Conservation (phyloP, 2,113 vertebrate species). For the Pao palembangensis region DNA sequence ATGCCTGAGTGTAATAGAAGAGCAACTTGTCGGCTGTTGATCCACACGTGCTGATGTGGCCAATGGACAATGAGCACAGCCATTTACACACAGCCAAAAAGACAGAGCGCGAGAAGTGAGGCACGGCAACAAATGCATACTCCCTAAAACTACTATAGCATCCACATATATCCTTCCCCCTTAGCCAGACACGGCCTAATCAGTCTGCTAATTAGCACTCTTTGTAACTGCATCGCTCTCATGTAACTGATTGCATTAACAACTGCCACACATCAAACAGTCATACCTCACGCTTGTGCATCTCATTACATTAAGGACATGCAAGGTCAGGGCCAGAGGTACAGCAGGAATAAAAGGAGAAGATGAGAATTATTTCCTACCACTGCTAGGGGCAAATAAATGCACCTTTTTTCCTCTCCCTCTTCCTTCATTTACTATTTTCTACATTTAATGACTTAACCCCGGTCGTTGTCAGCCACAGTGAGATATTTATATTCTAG, state of each 20-base stretch:
- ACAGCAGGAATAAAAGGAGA: slow-evolving; percentile 19
- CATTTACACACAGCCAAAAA: slow-evolving; percentile 19
- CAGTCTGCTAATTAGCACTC: slow-evolving; percentile 62
- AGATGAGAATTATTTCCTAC: slow-evolving; percentile 30
- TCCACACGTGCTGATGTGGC: slow-evolving; percentile 29
- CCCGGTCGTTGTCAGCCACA: slow-evolving; percentile 14
- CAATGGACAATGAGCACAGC: slow-evolving; percentile 21
- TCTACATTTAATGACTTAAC: slow-evolving; percentile 25
- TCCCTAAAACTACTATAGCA: slow-evolving; percentile 41
- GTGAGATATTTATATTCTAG: neutral
- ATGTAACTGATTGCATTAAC: slow-evolving; percentile 70
- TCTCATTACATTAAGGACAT: slow-evolving; percentile 57
- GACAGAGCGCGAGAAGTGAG: neutral
- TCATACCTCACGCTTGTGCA: slow-evolving; percentile 44
- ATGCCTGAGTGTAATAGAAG: slow-evolving; percentile 28
- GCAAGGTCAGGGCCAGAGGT: slow-evolving; percentile 42
- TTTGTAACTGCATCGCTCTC: slow-evolving; percentile 47
- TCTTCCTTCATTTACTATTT: slow-evolving; percentile 21
- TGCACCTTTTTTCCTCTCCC: neutral
- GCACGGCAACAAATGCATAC: slow-evolving; percentile 14
- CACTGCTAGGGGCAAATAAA: slow-evolving; percentile 29
- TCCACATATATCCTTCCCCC: slow-evolving; percentile 41
- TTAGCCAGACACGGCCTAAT: slow-evolving; percentile 62
- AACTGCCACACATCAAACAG: slow-evolving; percentile 63
- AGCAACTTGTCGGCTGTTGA: slow-evolving; percentile 19